phyloP scores from a whole-genome alignment of 2,797 vertebrate species.

The Scarus forsteni region DNA sequence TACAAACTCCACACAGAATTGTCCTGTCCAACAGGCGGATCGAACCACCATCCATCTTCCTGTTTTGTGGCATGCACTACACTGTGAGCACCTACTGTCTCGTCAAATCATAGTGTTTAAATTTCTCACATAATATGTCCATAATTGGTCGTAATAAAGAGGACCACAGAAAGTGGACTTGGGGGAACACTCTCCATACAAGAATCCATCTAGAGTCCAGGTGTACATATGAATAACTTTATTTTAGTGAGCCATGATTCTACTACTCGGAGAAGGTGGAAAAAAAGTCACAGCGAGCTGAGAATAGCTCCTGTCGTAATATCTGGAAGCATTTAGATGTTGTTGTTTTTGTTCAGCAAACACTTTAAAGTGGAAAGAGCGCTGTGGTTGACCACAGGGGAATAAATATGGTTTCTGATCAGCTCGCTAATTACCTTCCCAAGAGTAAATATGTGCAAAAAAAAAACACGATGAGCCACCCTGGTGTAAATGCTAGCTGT shows the following conservation, averaged over 20 bases:
- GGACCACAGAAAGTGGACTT: too few species aligned
- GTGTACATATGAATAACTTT: slow-evolving; percentile 58
- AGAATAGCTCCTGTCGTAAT: slow-evolving; percentile 69
- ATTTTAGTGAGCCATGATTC: slow-evolving; percentile 62
- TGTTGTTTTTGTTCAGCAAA: slow-evolving; percentile 84
- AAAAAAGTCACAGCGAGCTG: slow-evolving; percentile 41
- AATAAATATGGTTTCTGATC: slow-evolving; percentile 90
- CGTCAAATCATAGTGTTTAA: slow-evolving; percentile 53
- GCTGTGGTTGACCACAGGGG: slow-evolving; percentile 85
- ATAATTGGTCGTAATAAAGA: slow-evolving; percentile 54
- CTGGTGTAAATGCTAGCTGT: slow-evolving; percentile 60
- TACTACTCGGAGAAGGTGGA: slow-evolving; percentile 33
- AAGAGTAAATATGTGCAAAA: slow-evolving; percentile 69
- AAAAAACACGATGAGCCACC: slow-evolving; percentile 58
- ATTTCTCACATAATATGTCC: slow-evolving; percentile 47
- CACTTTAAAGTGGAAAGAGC: slow-evolving; percentile 84
- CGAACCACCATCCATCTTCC: too few species aligned
- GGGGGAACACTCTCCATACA: slow-evolving; percentile 23
- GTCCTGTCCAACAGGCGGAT: too few species aligned
- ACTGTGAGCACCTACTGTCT: slow-evolving; percentile 8
- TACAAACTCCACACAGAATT: too few species aligned
- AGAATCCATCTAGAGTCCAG: slow-evolving; percentile 44
- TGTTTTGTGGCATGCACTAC: not conserved
- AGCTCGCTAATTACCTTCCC: slow-evolving; percentile 88
- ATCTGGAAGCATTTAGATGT: slow-evolving; percentile 85